These are phyloP conservation scores for Coregonus clupeaformis DNA, from an alignment of 2,113 vertebrate genomes.

Conservation along the genomic window DNA sequence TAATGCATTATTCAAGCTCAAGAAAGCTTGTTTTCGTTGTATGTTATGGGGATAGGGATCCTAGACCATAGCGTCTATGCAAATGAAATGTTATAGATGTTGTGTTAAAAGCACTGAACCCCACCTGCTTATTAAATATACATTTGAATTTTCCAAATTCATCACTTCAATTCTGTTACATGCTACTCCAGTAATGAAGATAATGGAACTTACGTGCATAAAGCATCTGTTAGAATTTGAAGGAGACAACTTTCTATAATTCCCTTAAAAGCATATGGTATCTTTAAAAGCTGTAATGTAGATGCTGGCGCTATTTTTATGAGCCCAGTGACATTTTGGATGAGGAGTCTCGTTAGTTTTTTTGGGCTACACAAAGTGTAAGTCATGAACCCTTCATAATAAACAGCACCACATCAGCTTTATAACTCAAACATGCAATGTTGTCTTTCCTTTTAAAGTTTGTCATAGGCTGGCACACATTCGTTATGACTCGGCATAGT, in stretches of 20 bases:
- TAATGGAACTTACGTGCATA: slow-evolving; percentile 43
- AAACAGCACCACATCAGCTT: too few species aligned
- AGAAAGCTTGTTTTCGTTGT: slow-evolving; percentile 11
- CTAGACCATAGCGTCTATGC: slow-evolving; percentile 30
- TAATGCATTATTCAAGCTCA: neutral
- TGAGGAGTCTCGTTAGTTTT: neutral
- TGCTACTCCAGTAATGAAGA: slow-evolving; percentile 26
- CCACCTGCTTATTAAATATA: slow-evolving; percentile 47
- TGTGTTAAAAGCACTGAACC: slow-evolving; percentile 32
- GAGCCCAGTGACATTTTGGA: slow-evolving; percentile 3
- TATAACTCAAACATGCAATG: too few species aligned
- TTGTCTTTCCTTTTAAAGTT: too few species aligned
- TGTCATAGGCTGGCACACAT: too few species aligned
- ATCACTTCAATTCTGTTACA: slow-evolving; percentile 20
- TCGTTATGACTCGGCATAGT: too few species aligned
- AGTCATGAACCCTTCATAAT: too few species aligned
- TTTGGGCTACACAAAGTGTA: too few species aligned
- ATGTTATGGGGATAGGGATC: neutral
- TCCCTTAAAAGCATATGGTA: neutral
- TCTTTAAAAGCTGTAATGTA: slow-evolving; percentile 1
- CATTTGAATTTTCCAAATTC: slow-evolving; percentile 44
- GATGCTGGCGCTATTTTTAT: neutral
- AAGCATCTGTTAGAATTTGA: neutral
- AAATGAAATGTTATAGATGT: slow-evolving; percentile 34
- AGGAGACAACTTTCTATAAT: neutral